phyloP scores from a whole-genome alignment of 2,113 vertebrate genomes.

The Quiscalus mexicanus region DNA sequence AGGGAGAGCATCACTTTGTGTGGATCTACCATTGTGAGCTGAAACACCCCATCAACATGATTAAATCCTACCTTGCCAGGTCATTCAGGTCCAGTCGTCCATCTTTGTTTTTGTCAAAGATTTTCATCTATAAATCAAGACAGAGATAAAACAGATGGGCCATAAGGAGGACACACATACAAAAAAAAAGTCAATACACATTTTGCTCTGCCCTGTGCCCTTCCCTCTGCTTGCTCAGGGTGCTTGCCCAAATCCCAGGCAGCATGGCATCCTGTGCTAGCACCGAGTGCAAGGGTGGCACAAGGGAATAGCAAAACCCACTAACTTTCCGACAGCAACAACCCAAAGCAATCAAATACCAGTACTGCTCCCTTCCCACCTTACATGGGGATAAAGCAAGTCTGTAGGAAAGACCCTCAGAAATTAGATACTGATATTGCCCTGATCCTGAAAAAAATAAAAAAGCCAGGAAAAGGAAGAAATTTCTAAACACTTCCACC shows the following conservation, averaged over 20 bases:
- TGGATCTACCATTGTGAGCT: not conserved
- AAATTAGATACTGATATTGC: not conserved
- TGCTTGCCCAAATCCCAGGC: not conserved
- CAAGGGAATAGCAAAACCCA: not conserved
- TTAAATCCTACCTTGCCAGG: conserved; percentile 86
- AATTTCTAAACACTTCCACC: not conserved
- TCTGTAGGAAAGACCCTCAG: not conserved
- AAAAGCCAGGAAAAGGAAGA: not conserved
- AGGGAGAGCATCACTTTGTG: not conserved
- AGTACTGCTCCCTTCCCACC: rapidly evolving
- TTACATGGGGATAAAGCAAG: not conserved
- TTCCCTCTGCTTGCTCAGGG: not conserved
- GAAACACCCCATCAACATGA: not conserved
- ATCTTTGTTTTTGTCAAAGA: conserved; percentile 97
- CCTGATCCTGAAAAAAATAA: not conserved
- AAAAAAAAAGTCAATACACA: not conserved
- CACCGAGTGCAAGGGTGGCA: not conserved
- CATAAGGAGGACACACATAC: not conserved
- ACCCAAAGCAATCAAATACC: not conserved
- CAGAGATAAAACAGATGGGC: not conserved
- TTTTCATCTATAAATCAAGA: conserved; percentile 87
- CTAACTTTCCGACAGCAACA: not conserved
- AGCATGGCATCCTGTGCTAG: not conserved
- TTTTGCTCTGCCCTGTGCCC: not conserved
- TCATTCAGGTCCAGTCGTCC: conserved; percentile 93